A percentile compares a stretch with the other conserved stretches of the same genome.
Evolutionary conservation across 1,140 invertebrate species (phyloP).

Genomic region (Lordiphosa clarofinis): DNA sequence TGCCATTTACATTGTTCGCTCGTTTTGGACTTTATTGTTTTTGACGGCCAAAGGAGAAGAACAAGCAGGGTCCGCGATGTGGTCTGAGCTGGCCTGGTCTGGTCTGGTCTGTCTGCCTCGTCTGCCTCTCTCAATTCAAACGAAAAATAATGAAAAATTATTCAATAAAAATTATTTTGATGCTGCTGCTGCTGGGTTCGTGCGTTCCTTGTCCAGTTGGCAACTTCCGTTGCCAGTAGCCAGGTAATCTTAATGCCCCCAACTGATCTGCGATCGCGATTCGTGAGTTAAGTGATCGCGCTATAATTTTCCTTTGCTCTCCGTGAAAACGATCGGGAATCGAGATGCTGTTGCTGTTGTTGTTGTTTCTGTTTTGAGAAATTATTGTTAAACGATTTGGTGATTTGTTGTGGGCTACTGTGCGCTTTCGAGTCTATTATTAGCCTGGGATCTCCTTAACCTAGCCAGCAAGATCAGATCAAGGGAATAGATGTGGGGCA

Average conservation of each 20-base stretch:
- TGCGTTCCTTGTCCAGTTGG: slow-evolving; percentile 54
- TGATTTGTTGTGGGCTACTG: slow-evolving; percentile 76
- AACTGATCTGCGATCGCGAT: slow-evolving; percentile 69
- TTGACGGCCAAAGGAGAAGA: slow-evolving; percentile 46
- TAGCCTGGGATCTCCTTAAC: slow-evolving; percentile 49
- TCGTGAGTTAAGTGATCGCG: slow-evolving; percentile 79
- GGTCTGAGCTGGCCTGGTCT: slow-evolving; percentile 25
- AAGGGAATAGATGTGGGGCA: background rate
- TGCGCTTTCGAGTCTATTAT: slow-evolving; percentile 54
- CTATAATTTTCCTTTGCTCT: slow-evolving; percentile 71
- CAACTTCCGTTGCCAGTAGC: slow-evolving; percentile 55
- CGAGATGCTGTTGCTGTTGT: slow-evolving; percentile 14
- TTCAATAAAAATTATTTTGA: slow-evolving; percentile 79
- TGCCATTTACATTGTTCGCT: slow-evolving; percentile 79
- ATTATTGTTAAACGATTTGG: slow-evolving; percentile 78
- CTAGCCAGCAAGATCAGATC: slow-evolving; percentile 21
- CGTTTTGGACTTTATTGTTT: slow-evolving; percentile 79
- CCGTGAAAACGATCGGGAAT: slow-evolving; percentile 32
- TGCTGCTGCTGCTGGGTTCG: slow-evolving; percentile 38
- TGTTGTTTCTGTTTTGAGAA: slow-evolving; percentile 45
- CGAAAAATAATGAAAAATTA: slow-evolving; percentile 80
- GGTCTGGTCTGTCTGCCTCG: too few species aligned
- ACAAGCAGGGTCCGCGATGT: slow-evolving; percentile 18
- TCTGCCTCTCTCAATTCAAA: slow-evolving; percentile 68
- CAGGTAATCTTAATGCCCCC: slow-evolving; percentile 74